Evolutionary conservation across 2,797 vertebrate genomes (phyloP).

Genomic region (Syngnathus acus): DNA sequence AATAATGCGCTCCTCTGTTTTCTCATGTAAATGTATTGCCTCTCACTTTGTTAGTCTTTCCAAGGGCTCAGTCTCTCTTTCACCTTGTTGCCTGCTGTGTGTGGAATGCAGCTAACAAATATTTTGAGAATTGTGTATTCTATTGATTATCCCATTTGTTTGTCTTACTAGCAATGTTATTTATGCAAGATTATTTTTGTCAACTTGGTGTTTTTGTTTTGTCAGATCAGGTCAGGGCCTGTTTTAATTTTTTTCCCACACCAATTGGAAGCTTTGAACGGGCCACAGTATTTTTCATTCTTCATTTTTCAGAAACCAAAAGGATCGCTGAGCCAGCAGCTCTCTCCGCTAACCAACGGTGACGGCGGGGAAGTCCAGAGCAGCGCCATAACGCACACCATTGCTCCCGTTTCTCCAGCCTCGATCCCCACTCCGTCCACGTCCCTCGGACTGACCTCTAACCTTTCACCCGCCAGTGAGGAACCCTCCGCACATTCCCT

Average conservation of each 20-base stretch:
- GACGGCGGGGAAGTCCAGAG: conserved; percentile 81
- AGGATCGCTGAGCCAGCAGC: conserved; percentile 84
- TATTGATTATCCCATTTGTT: too few species aligned
- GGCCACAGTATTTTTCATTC: background rate
- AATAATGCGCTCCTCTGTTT: conserved; percentile 71
- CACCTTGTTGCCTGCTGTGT: conserved; percentile 60
- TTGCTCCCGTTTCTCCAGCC: conserved; percentile 70
- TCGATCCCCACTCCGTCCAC: conserved; percentile 26
- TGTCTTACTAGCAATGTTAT: too few species aligned
- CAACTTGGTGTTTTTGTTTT: background rate
- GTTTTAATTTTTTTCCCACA: background rate
- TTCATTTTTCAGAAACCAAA: conserved; percentile 76
- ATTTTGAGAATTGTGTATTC: too few species aligned
- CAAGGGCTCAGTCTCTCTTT: conserved; percentile 67
- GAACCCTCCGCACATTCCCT: conserved; percentile 82
- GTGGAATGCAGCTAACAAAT: too few species aligned
- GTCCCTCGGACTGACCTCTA: conserved; percentile 35
- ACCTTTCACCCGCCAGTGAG: conserved; percentile 65
- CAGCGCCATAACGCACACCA: conserved; percentile 75
- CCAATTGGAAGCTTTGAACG: background rate
- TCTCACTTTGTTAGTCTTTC: conserved; percentile 64
- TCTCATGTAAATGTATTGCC: conserved; percentile 72
- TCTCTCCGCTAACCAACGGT: conserved; percentile 90
- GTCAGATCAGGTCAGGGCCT: background rate
- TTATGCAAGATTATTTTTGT: too few species aligned